Percentiles rank a stretch among this genome's conserved stretches.
Conservation (phyloP, 2,113 vertebrate genomes). For the Amia ocellicauda region DNA sequence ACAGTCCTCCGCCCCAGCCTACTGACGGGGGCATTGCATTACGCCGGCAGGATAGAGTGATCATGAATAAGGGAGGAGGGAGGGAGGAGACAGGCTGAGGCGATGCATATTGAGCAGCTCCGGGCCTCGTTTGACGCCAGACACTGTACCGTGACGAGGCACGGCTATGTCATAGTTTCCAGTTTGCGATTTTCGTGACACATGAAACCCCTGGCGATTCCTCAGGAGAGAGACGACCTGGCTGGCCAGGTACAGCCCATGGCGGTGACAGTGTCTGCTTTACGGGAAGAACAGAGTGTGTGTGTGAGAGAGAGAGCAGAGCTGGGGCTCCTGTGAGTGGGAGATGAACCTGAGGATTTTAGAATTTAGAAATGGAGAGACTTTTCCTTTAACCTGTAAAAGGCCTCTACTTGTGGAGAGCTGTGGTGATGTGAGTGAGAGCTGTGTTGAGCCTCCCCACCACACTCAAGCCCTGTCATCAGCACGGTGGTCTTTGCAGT, state of each 20-base stretch:
- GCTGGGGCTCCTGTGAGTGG: background rate
- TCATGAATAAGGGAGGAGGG: background rate
- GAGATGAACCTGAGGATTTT: background rate
- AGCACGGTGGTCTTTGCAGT: background rate
- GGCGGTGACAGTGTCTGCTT: background rate
- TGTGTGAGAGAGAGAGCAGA: background rate
- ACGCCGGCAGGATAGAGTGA: background rate
- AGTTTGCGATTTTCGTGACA: background rate
- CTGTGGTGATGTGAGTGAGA: too few relatives aligned
- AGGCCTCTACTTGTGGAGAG: background rate
- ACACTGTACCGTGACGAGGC: background rate
- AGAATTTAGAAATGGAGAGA: background rate
- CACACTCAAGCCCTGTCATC: background rate
- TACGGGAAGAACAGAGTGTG: background rate
- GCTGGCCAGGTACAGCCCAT: too few relatives aligned
- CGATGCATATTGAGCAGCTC: background rate
- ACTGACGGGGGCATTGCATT: background rate
- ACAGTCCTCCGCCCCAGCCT: background rate
- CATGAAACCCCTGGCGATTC: background rate
- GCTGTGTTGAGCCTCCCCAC: background rate
- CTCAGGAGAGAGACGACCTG: background rate
- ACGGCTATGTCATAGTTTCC: background rate
- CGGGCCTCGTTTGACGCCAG: background rate
- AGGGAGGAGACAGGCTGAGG: background rate
- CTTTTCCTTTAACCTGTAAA: background rate